Percentiles rank a stretch among this genome's conserved stretches.
phyloP scores from a whole-genome alignment of 2,113 vertebrate species.

The Tor tambroides region DNA sequence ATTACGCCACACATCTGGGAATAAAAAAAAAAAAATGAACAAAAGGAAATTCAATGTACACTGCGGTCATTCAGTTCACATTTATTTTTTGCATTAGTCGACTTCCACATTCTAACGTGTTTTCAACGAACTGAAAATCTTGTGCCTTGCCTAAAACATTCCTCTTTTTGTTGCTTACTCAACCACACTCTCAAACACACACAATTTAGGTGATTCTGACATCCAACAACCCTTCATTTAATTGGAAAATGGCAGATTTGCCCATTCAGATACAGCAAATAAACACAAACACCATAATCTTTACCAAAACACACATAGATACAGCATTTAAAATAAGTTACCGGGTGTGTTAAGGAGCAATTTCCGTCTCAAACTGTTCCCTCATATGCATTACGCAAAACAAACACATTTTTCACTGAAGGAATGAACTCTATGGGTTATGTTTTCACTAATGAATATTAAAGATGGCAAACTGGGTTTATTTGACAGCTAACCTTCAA shows the following conservation, averaged over 20 bases:
- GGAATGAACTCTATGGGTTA: background rate
- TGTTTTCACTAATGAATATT: conserved; percentile 7
- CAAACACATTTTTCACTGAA: background rate
- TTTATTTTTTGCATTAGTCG: conserved; percentile 66
- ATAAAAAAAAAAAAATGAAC: conserved; percentile 61
- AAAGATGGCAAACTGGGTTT: conserved; percentile 23
- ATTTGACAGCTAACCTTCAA: conserved; percentile 38
- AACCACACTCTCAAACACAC: background rate
- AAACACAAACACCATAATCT: background rate
- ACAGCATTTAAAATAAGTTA: conserved; percentile 5
- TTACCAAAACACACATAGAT: background rate
- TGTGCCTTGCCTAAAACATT: conserved; percentile 38
- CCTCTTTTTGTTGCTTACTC: background rate
- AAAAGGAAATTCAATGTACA: conserved; percentile 64
- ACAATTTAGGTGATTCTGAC: background rate
- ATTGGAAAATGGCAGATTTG: background rate
- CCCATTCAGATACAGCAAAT: background rate
- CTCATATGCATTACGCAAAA: background rate
- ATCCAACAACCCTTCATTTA: conserved; percentile 16
- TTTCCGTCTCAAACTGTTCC: background rate
- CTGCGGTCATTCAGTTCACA: conserved; percentile 70
- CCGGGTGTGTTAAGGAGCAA: background rate
- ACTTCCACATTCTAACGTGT: conserved; percentile 63
- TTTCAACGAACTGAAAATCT: background rate
- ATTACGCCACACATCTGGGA: conserved; percentile 56